Evolutionary conservation across 2,797 vertebrate genomes (phyloP).

Genomic region (Cephalopachus bancanus): DNA sequence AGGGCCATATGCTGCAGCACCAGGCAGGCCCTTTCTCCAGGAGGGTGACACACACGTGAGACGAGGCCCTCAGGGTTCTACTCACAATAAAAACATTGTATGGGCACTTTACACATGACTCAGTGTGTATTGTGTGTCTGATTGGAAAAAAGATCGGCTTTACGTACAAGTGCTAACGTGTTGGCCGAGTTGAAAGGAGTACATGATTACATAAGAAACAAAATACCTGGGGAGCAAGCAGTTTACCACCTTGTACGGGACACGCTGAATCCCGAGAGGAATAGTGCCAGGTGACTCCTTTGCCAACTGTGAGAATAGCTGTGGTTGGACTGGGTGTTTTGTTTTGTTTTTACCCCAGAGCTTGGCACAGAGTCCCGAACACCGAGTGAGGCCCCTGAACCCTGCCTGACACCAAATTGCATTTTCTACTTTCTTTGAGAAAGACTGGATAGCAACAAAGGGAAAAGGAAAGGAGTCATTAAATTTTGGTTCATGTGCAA

Average conservation of each 20-base stretch:
- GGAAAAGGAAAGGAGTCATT: slow-evolving; percentile 23
- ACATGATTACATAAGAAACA: slow-evolving; percentile 70
- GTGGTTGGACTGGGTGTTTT: slow-evolving; percentile 67
- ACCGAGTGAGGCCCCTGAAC: slow-evolving; percentile 73
- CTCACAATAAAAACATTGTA: slow-evolving; percentile 79
- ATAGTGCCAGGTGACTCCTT: slow-evolving; percentile 42
- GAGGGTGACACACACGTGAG: slow-evolving; percentile 49
- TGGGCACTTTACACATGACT: slow-evolving; percentile 73
- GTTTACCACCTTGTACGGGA: slow-evolving; percentile 65
- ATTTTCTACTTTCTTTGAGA: slow-evolving; percentile 68
- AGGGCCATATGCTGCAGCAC: not conserved
- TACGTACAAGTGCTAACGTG: slow-evolving; percentile 78
- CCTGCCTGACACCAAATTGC: slow-evolving; percentile 68
- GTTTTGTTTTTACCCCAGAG: slow-evolving; percentile 69
- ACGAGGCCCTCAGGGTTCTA: slow-evolving; percentile 61
- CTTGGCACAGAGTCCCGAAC: slow-evolving; percentile 69
- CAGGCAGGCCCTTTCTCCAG: not conserved
- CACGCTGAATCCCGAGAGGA: slow-evolving; percentile 55
- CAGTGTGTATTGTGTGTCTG: slow-evolving; percentile 74
- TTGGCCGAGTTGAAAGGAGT: slow-evolving; percentile 76
- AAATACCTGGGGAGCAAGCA: slow-evolving; percentile 69
- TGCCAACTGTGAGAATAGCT: slow-evolving; percentile 74
- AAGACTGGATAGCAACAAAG: slow-evolving; percentile 24
- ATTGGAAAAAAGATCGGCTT: slow-evolving; percentile 59
- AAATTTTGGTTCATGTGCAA: slow-evolving; percentile 32